Percentiles rank a stretch among this genome's conserved stretches.
Evolutionary conservation across 2,113 vertebrate species (phyloP).

Genomic region (Carassius gibelio): DNA sequence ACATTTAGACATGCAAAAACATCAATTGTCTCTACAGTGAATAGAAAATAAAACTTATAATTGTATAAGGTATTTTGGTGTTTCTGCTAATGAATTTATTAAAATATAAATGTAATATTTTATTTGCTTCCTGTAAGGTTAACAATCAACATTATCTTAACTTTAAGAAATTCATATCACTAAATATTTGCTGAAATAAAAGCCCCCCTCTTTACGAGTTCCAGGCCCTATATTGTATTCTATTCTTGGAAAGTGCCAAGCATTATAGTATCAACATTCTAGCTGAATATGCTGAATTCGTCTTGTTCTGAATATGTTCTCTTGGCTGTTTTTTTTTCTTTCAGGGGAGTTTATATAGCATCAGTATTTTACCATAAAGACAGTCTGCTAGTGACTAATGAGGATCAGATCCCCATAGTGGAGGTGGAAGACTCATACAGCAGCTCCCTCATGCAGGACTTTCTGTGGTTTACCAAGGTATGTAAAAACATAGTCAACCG

Average conservation of each 20-base stretch:
- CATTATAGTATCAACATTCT: neutral
- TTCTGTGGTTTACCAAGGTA: constrained; percentile 99
- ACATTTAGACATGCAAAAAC: no score
- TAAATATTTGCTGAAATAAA: neutral
- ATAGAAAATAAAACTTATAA: no score
- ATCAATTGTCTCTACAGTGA: no score
- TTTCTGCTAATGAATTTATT: neutral
- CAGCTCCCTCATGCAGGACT: constrained; percentile 93
- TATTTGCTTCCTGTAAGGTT: neutral
- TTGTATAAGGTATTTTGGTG: neutral
- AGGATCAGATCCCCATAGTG: constrained; percentile 97
- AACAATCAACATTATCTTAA: neutral
- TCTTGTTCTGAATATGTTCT: constrained; percentile 30
- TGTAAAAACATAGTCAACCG: constrained; percentile 46
- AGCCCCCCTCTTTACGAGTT: neutral
- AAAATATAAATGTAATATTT: neutral
- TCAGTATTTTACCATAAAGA: constrained; percentile 95
- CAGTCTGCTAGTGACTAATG: constrained; percentile 91
- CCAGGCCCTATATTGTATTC: neutral
- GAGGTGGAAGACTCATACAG: constrained; percentile 95
- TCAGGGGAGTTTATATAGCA: constrained; percentile 92
- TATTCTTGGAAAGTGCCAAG: constrained; percentile 1
- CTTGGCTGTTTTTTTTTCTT: constrained; percentile 53
- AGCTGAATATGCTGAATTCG: constrained; percentile 17
- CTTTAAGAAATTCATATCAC: neutral